A percentile compares a stretch with the other conserved stretches of the same genome.
These are phyloP conservation scores for Pipistrellus nathusii DNA, from an alignment of 2,797 vertebrate genomes.

Conservation along the genomic window DNA sequence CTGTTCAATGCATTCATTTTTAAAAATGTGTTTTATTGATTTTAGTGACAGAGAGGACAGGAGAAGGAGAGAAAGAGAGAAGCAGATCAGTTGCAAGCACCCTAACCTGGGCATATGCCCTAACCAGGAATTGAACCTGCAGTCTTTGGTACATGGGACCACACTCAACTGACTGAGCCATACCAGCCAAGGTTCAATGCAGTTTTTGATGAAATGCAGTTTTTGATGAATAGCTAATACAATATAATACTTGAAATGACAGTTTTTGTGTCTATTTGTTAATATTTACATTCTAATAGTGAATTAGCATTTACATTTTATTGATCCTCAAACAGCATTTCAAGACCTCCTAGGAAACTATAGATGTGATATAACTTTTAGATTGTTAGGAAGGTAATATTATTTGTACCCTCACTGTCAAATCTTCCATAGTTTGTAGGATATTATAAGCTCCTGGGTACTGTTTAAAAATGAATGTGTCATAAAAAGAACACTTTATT, in stretches of 20 bases:
- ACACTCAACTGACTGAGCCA: not conserved
- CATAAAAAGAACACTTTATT: not conserved
- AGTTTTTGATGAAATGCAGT: not conserved
- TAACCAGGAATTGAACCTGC: not conserved
- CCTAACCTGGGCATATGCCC: not conserved
- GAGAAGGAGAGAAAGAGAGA: not conserved
- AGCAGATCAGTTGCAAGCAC: not conserved
- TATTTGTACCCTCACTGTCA: not conserved
- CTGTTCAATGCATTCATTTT: not conserved
- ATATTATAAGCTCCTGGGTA: not conserved
- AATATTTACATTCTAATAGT: conserved; percentile 24
- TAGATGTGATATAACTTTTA: not conserved
- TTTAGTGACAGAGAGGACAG: not conserved
- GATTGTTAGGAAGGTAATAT: not conserved
- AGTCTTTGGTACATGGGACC: not conserved
- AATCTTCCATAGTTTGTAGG: not conserved
- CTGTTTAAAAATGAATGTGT: not conserved
- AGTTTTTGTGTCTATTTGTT: not conserved
- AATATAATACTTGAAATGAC: not conserved
- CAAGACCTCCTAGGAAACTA: not conserved
- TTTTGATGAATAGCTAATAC: conserved; percentile 16
- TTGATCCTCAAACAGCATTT: not conserved
- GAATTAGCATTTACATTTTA: not conserved
- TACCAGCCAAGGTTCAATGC: not conserved
- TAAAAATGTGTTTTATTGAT: not conserved